phyloP scores from a whole-genome alignment of 1,140 invertebrate species.

The Helicoverpa zea region DNA sequence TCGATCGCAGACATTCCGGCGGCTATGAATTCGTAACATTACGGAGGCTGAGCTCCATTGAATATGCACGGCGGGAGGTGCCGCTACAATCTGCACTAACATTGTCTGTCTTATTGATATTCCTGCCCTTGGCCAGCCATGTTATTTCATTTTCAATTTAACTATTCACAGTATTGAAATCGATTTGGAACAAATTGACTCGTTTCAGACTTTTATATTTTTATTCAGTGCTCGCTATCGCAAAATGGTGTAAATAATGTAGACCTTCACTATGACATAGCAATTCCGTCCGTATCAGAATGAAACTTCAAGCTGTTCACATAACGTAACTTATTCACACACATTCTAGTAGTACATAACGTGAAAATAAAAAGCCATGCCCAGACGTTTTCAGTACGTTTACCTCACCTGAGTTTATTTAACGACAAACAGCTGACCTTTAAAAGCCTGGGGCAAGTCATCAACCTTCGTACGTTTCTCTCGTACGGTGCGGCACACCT shows the following conservation, averaged over 20 bases:
- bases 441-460: constrained; percentile 29
- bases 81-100: constrained; percentile 21
- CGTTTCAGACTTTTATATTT: neutral
- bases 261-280: no score
- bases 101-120: constrained; percentile 24
- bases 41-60: neutral
- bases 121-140: neutral
- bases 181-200: neutral
- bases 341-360: neutral
- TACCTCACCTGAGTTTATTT: constrained; percentile 4
- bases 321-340: no score
- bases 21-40: constrained; percentile 24
- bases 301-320: no score
- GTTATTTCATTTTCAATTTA: neutral
- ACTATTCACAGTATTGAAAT: neutral
- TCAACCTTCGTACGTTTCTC: constrained; percentile 38
- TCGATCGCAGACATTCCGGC: constrained; percentile 10
- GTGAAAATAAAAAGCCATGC: neutral
- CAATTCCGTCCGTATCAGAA: no score
- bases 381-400: neutral
- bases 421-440: constrained; percentile 10
- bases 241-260: no score
- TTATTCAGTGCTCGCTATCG: no score
- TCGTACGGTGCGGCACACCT: constrained; percentile 23
- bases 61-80: constrained; percentile 2